Conservation (phyloP, 2,888 invertebrate genomes). For the Limulus polyphemus region DNA sequence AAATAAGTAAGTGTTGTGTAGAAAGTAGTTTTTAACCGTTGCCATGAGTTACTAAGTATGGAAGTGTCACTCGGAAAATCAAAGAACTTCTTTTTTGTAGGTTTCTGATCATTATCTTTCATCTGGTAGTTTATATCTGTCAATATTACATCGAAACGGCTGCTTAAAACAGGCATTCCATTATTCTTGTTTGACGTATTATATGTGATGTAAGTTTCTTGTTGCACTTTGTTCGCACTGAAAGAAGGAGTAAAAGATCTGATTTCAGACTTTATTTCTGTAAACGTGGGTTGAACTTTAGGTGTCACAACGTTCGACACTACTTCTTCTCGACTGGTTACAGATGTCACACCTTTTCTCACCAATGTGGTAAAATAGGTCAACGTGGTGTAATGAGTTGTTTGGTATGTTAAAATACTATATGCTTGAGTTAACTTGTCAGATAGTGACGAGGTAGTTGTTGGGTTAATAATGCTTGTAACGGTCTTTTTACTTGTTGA, state of each 20-base stretch:
- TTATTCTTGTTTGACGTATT: not conserved
- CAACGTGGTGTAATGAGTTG: not conserved
- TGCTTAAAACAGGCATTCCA: not conserved
- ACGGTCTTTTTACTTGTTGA: slow-evolving; percentile 15
- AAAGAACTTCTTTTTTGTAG: not conserved
- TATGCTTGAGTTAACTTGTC: too few relatives aligned
- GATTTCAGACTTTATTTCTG: too few relatives aligned
- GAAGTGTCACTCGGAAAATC: slow-evolving; percentile 4
- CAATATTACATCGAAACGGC: not conserved
- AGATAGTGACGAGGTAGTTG: too few relatives aligned
- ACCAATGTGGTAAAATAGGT: not conserved
- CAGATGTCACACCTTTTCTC: not conserved
- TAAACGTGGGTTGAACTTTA: too few relatives aligned
- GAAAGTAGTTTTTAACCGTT: not conserved
- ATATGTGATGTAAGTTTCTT: not conserved
- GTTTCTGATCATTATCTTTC: not conserved
- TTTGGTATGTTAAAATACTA: not conserved
- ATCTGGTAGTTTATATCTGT: not conserved
- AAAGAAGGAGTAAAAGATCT: slow-evolving; percentile 49
- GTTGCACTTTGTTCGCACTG: slow-evolving; percentile 47
- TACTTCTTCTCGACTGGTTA: not conserved
- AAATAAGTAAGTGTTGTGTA: not conserved
- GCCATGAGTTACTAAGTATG: too few relatives aligned
- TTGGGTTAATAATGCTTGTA: slow-evolving; percentile 8
- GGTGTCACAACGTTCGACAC: not conserved